phyloP scores from a whole-genome alignment of 2,113 vertebrate species.

The Platycercus adscitus region DNA sequence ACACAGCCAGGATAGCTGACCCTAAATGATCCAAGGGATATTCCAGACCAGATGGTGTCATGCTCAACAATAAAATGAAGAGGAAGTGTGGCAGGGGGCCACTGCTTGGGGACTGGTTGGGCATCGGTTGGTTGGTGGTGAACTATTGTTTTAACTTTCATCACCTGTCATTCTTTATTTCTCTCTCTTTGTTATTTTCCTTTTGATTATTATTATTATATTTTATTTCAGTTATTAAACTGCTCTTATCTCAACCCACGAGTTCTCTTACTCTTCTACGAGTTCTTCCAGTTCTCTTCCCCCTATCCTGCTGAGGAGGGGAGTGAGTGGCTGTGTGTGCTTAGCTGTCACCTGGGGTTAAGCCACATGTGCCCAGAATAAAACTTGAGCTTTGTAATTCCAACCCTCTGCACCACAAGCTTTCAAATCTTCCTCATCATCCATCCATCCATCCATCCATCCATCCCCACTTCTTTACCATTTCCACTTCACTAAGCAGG shows the following conservation, averaged over 20 bases:
- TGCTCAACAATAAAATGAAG: not conserved
- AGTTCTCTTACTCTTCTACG: not conserved
- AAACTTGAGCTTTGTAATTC: not conserved
- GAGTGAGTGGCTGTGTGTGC: not conserved
- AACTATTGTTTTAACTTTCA: not conserved
- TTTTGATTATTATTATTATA: not conserved
- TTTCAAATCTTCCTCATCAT: not conserved
- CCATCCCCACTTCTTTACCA: not conserved
- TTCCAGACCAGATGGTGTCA: not conserved
- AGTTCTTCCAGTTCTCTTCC: not conserved
- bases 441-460: too few relatives aligned
- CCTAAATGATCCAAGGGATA: fast-evolving
- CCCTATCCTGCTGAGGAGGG: not conserved
- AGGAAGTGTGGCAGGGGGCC: not conserved
- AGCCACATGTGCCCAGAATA: not conserved
- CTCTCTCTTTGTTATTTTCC: not conserved
- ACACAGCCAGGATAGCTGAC: not conserved
- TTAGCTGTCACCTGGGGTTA: not conserved
- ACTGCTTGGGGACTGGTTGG: not conserved
- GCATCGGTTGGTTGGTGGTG: fast-evolving
- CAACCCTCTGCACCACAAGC: not conserved
- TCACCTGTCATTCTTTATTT: not conserved
- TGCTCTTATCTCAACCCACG: not conserved
- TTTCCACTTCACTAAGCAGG: not conserved
- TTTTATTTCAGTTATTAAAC: not conserved